These are phyloP conservation scores for Melanotus villosus DNA, from an alignment of 2,888 invertebrate species.

Conservation along the genomic window DNA sequence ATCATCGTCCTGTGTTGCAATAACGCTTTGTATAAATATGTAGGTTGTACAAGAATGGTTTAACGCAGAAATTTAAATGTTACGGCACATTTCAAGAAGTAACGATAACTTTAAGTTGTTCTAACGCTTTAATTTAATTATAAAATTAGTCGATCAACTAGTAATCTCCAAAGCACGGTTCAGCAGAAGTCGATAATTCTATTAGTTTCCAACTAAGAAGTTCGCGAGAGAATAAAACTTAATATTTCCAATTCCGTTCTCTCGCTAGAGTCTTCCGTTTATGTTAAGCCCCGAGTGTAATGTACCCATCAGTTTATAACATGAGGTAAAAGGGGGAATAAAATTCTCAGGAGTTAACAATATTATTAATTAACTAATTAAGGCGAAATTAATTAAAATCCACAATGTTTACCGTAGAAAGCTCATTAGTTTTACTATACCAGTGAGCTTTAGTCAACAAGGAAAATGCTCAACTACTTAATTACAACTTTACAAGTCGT, in stretches of 20 bases:
- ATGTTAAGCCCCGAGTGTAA: neutral
- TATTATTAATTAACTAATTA: constrained; percentile 29
- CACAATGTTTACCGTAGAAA: constrained; percentile 30
- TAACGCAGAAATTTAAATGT: too few species aligned
- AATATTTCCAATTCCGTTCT: neutral
- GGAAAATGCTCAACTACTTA: constrained; percentile 35
- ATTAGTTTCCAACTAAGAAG: too few species aligned
- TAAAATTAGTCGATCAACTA: too few species aligned
- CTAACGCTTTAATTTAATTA: too few species aligned
- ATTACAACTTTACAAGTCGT: constrained; percentile 34
- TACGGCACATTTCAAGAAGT: too few species aligned
- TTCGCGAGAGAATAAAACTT: neutral
- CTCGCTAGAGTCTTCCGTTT: neutral
- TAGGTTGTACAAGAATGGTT: too few species aligned
- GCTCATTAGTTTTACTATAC: constrained; percentile 34
- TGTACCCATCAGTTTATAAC: neutral
- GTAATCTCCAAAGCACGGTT: too few species aligned
- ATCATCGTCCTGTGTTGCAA: too few species aligned
- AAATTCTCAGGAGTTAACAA: constrained; percentile 19
- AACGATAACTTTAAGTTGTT: too few species aligned
- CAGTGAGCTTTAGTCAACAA: constrained; percentile 28
- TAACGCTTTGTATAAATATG: too few species aligned
- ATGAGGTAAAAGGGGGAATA: constrained; percentile 7
- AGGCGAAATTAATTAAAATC: constrained; percentile 27
- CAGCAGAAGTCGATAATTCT: too few species aligned